These are phyloP conservation scores for Narcine bancroftii DNA, from an alignment of 2,113 vertebrate genomes.

Conservation along the genomic window DNA sequence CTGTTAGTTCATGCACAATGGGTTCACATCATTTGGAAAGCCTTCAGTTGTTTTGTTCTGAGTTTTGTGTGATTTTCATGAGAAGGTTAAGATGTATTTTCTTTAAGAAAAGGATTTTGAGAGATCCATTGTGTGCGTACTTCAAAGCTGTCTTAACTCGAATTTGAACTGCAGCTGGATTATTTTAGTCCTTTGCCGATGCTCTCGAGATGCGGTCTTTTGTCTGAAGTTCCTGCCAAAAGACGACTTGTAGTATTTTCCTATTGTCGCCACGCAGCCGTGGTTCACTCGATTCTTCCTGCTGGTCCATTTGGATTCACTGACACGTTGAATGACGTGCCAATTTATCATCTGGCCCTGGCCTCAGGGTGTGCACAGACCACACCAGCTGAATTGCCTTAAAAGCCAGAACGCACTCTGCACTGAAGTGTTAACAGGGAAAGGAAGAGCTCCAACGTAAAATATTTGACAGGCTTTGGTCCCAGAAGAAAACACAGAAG, in stretches of 20 bases:
- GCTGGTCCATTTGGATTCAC: constrained; percentile 48
- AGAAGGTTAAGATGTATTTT: not conserved
- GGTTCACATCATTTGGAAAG: not conserved
- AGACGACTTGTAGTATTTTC: not conserved
- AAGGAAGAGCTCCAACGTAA: not conserved
- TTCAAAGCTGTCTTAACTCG: not conserved
- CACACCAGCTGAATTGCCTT: constrained; percentile 54
- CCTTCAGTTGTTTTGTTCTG: not conserved
- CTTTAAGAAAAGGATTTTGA: not conserved
- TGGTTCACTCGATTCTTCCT: constrained; percentile 37
- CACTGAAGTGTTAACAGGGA: not conserved
- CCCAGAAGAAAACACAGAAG: not conserved
- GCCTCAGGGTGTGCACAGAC: constrained; percentile 52
- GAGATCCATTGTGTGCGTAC: not conserved
- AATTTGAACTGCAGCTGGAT: not conserved
- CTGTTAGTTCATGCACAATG: not conserved
- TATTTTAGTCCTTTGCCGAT: not conserved
- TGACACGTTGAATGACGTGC: constrained; percentile 55
- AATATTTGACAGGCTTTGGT: not conserved
- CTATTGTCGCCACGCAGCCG: not conserved
- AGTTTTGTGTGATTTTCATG: not conserved
- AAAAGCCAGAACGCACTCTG: constrained; percentile 38
- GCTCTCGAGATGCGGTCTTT: not conserved
- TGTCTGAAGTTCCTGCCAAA: constrained; percentile 39
- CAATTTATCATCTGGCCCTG: constrained; percentile 54